Base-by-base conservation (phyloP, 2,113 vertebrate species). In the Telmatochromis bifrenatus region DNA sequence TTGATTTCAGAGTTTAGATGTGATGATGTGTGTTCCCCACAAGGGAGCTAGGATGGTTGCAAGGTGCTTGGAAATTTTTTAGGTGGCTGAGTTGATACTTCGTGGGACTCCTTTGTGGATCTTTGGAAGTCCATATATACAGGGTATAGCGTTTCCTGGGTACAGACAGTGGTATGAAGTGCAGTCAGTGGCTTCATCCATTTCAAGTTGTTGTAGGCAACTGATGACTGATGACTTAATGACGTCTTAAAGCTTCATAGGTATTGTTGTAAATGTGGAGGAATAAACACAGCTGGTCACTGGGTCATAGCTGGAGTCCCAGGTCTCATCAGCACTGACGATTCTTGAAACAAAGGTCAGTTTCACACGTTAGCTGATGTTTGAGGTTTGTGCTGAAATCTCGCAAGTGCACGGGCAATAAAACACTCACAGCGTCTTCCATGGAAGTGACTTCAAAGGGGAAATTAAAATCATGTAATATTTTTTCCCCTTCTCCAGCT, bases 251-350 rank as follows among this genome's bases (percentile, higher is more conserved):
- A 37, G 33, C 17, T 65, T 65, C 31, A 65, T 65, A 37, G 4
- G 19, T 65, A 5, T 65, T 37, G 33, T 65, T 37, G 60, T 65
- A 7, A 65, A 7, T 37, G 10, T 37, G 33, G 33, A 1, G 33
- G 60, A 65, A 65, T 65, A 65, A 65, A 65, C 60, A 65, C 60
- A 65, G 60, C 60, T 65, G 68, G 37, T 75, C 68, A 75, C 21
- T 75, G 23, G 39, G 21, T 47, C 39, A 47, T 75, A 75, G 68
- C 39, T 75, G 68, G 68, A 75, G 68, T 28, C 9, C 14, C 68
- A 75, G 68, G n/a, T 73, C 37, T 73, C 39, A 45, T 73, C 39
- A 45, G 14, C 37, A 26, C 37, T 26, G 39, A 73, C 1, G 1
- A 26, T 73, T 73, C 39, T 26, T 73, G 1, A 45, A 26, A 73